Conservation (phyloP, 2,888 invertebrate species). For the Gryllus longicercus region DNA sequence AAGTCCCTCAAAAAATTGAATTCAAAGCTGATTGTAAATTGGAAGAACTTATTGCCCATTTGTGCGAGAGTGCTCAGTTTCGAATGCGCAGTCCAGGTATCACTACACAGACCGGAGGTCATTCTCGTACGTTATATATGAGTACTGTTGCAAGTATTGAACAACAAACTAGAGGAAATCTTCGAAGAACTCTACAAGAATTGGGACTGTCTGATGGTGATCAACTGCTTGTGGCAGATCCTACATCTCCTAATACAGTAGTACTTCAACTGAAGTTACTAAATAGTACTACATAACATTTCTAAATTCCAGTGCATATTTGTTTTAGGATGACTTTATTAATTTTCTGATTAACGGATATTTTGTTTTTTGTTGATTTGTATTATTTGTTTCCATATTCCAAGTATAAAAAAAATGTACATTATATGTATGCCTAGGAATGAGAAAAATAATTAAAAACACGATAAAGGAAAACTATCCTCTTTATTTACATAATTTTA, state of each 20-base stretch:
- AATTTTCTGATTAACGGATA: too few species aligned
- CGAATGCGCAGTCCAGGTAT: constrained; percentile 92
- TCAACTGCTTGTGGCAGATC: constrained; percentile 80
- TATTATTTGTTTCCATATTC: too few species aligned
- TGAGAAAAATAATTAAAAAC: too few species aligned
- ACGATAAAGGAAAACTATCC: too few species aligned
- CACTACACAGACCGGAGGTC: constrained; percentile 75
- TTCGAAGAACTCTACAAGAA: constrained; percentile 81
- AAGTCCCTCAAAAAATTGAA: constrained; percentile 43
- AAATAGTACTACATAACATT: too few species aligned
- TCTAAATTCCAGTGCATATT: too few species aligned
- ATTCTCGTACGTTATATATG: constrained; percentile 90
- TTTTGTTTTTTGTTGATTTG: too few species aligned
- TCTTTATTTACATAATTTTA: too few species aligned
- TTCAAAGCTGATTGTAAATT: constrained; percentile 46
- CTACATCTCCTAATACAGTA: constrained; percentile 80
- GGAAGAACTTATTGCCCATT: constrained; percentile 74
- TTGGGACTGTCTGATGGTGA: constrained; percentile 80
- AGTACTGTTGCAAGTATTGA: constrained; percentile 88
- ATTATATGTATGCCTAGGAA: too few species aligned
- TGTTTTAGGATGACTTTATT: too few species aligned
- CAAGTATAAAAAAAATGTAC: too few species aligned
- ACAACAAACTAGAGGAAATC: constrained; percentile 80
- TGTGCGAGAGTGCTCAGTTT: constrained; percentile 72
- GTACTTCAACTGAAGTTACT: constrained; percentile 70